Evolutionary conservation across 1,140 invertebrate genomes (phyloP), one percentile per base, ranked within the genome.

Genomic region (Hyphantria cunea): DNA sequence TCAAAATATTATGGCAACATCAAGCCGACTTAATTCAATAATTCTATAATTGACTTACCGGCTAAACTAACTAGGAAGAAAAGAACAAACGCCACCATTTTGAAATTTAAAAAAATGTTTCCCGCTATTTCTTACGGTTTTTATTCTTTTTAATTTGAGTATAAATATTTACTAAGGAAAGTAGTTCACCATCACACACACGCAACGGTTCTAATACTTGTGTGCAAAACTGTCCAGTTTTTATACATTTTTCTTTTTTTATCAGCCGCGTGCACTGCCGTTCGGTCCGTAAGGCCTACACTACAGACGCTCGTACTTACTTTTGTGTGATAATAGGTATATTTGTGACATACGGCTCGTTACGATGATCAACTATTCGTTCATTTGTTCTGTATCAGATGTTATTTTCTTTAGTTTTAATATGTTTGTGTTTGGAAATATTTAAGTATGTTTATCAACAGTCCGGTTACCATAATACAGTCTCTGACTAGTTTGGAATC

Each of bases 201-300:
- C 47, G 11, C 9, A 37, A 45, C 8, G 34, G 11, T 49, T 71
- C 63, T 71, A 64, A 65, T 44, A 6, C 4, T 6, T 34, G 25
- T 41, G 33, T 15, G 4, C 2, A 13, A 11, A 11, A 4, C 14
- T 25, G 25, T 11, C 11, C 13, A 34, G 13, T 71, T 70, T n/a
- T 68, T 71, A 74, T 74, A 74, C 60, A 68, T 74, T 58, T 64
- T 61, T 17, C 41, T 45, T 47, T 55, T 55, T 55, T 55, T 55
- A 45, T 55, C 41, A 32, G 41, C n/a, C 42, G 42, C 31, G 33
- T 34, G 53, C 52, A 34, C 13, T 13, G 41, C 41, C 15, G 25
- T 37, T 37, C 53, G 50, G 41, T 14, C 39, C 13, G 42, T 33
- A 17, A 32, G 44, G 45, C 55, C 48, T 12, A 41, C 17, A 45